phyloP scores from a whole-genome alignment of 2,888 invertebrate species.

The Craniophora ligustri region DNA sequence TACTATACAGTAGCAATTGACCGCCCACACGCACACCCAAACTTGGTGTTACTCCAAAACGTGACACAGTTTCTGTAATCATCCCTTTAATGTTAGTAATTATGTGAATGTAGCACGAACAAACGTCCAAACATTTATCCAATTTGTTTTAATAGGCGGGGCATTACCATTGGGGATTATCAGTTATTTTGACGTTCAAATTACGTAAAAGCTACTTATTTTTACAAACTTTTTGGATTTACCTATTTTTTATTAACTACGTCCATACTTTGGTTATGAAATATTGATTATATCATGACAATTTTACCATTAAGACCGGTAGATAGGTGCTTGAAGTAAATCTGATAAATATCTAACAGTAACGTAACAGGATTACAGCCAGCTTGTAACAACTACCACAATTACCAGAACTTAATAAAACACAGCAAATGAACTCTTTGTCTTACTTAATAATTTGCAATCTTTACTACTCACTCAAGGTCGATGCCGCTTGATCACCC shows the following conservation, averaged over 20 bases:
- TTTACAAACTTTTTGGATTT: too few species aligned
- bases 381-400: constrained; percentile 1
- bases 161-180: too few species aligned
- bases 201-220: too few species aligned
- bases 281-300: too few species aligned
- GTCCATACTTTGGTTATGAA: too few species aligned
- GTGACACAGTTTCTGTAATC: constrained; percentile 30
- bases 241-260: too few species aligned
- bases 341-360: too few species aligned
- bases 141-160: constrained; percentile 31
- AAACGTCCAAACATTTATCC: constrained; percentile 34
- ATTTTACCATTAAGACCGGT: too few species aligned
- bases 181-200: too few species aligned
- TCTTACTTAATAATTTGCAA: constrained; percentile 33
- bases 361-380: too few species aligned
- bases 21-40: constrained; percentile 56
- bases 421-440: constrained; percentile 51
- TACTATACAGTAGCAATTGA: constrained; percentile 51
- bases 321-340: too few species aligned
- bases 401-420: constrained; percentile 28
- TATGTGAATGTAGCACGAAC: constrained; percentile 34
- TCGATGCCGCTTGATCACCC: constrained; percentile 57
- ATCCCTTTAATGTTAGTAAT: constrained; percentile 40
- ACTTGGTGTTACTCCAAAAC: constrained; percentile 38
- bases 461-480: constrained; percentile 45